phyloP scores from a whole-genome alignment of 2,888 invertebrate species.

The Lepidochrysops patricia region DNA sequence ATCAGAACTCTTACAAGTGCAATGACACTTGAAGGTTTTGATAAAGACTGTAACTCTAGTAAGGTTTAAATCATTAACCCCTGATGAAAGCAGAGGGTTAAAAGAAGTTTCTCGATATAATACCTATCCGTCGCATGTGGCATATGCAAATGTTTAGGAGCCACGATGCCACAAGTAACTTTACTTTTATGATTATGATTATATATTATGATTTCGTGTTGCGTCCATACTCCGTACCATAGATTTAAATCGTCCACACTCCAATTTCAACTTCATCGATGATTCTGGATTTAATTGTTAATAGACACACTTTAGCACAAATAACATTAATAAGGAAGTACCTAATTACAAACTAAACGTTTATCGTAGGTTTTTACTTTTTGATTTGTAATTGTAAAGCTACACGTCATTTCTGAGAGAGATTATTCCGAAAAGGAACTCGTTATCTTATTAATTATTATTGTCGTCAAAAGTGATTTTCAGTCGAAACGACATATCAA shows the following conservation, averaged over 20 bases:
- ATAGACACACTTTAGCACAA: no score
- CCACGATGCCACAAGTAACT: no score
- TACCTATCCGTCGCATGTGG: not conserved
- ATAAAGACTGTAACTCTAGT: not conserved
- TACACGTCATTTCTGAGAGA: not conserved
- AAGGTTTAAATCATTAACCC: not conserved
- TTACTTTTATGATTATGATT: not conserved
- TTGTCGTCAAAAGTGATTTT: not conserved
- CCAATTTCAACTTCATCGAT: no score
- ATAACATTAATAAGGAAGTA: no score
- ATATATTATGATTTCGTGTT: no score
- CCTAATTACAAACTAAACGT: no score
- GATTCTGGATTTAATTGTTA: no score
- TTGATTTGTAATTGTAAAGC: not conserved
- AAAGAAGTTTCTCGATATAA: not conserved
- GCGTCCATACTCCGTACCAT: no score
- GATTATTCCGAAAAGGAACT: not conserved
- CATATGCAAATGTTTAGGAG: not conserved
- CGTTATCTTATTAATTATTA: no score
- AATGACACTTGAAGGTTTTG: not conserved
- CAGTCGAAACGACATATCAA: not conserved
- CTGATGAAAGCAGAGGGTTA: no score
- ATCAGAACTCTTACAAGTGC: constrained; percentile 3
- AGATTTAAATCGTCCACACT: no score
- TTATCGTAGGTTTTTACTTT: no score